Base-by-base conservation (phyloP, 2,888 invertebrate genomes). In the Yponomeuta malinellus region DNA sequence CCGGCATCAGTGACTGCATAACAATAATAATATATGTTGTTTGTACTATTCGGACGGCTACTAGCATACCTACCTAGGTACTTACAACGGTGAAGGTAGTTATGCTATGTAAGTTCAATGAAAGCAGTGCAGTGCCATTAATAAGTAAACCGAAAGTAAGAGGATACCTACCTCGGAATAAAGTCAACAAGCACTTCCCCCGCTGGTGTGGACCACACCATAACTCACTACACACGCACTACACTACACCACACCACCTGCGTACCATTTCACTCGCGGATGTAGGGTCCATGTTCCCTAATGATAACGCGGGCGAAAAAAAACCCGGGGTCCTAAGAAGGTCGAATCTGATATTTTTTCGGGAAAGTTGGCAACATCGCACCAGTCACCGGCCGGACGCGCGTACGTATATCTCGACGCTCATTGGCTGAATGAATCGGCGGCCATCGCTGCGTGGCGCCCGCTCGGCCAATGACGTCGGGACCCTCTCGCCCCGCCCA, bases 301-400 rank as follows among this genome's bases (percentile, higher is more conserved):
- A 88, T 90, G 91, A 92, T 91, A 92, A 92, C 91, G 86, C 88
- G 86, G 86, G 85, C 85, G 88, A 90, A 89, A 91, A 90, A 88
- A 90, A 91, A 90, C 85, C 86, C 83, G 85, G 91, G 90, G 89
- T 89, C 90, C 91, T 85, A 90, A 90, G 90, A 91, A 90, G 91
- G 90, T 91, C 90, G 91, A 91, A 90, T 90, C 89, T 89, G 89
- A 88, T 90, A 84, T 87, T 90, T 90, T 91, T 90, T 88, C 83
- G 83, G 83, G 82, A 85, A 85, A 90, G 88, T 89, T 90, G 90
- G 91, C 91, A 91, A 90, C 91, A 90, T 88, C 90, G 90, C 90
- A 76, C 79, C 80, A 79, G 80, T 83, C 78, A 84, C 81, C 83
- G 85, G 84, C 86, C 88, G 88, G 86, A 89, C 91, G 89, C 88